phyloP scores from a whole-genome alignment of 2,797 vertebrate genomes.

The Alosa sapidissima region DNA sequence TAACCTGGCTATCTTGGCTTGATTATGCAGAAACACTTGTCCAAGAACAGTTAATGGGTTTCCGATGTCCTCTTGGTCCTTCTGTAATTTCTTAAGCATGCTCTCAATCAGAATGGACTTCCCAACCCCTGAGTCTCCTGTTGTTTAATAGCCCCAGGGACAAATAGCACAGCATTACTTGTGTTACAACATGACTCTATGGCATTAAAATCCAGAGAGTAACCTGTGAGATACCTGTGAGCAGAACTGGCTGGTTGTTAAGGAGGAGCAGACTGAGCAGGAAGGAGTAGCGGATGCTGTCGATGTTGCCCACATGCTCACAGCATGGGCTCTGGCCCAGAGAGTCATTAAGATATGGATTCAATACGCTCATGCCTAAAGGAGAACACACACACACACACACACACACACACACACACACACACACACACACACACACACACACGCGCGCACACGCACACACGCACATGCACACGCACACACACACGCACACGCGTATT shows the following conservation, averaged over 20 bases:
- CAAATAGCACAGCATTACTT: background rate
- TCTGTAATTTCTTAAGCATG: slow-evolving; percentile 61
- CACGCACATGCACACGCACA: background rate
- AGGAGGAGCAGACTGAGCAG: slow-evolving; percentile 64
- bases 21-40: slow-evolving; percentile 59
- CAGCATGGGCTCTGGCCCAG: background rate
- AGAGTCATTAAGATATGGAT: background rate
- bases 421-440: slow-evolving; percentile 14
- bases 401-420: background rate
- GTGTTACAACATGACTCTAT: background rate
- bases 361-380: background rate
- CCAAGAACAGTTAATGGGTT: slow-evolving; percentile 64
- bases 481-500: background rate
- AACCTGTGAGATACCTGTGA: slow-evolving; percentile 59
- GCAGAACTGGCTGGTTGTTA: slow-evolving; percentile 64
- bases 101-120: slow-evolving; percentile 62
- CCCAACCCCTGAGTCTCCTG: slow-evolving; percentile 68
- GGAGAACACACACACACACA: background rate
- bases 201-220: background rate
- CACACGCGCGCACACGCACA: slow-evolving; percentile 9
- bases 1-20: slow-evolving; percentile 51
- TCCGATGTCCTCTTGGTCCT: slow-evolving; percentile 53
- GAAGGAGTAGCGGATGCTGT: slow-evolving; percentile 63
- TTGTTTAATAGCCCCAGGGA: background rate
- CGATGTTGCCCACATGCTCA: slow-evolving; percentile 54